These are phyloP conservation scores for Hypsopygia costalis DNA, from an alignment of 2,888 invertebrate genomes.

Conservation along the genomic window DNA sequence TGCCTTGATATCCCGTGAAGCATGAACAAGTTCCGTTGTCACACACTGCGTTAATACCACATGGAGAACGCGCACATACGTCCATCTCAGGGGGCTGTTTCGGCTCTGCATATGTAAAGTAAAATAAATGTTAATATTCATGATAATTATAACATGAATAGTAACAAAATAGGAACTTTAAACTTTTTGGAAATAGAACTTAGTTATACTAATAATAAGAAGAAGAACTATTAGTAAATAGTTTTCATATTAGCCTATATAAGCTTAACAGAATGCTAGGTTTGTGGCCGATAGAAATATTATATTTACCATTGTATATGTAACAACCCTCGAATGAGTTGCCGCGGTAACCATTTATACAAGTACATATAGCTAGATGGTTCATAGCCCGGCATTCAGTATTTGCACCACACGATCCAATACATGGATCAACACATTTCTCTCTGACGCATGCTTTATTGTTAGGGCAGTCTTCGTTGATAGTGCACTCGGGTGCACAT, in stretches of 20 bases:
- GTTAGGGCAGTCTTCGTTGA: conserved; percentile 87
- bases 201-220: too few species aligned
- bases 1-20: conserved; percentile 82
- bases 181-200: too few species aligned
- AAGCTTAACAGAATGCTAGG: too few species aligned
- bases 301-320: conserved; percentile 42
- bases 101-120: conserved; percentile 40
- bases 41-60: conserved; percentile 83
- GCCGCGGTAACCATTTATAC: conserved; percentile 83
- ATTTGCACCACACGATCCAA: conserved; percentile 85
- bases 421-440: conserved; percentile 87
- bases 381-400: conserved; percentile 86
- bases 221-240: too few species aligned
- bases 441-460: conserved; percentile 86
- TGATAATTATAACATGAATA: neutral
- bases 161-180: too few species aligned
- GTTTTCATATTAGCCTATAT: too few species aligned
- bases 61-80: conserved; percentile 82
- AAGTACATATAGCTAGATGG: conserved; percentile 89
- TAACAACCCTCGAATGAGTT: conserved; percentile 84
- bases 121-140: conserved; percentile 7
- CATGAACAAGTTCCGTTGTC: conserved; percentile 82
- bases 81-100: conserved; percentile 53
- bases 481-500: conserved; percentile 88
- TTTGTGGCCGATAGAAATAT: too few species aligned